Evolutionary conservation across 2,797 vertebrate species (phyloP).

Genomic region (Chelon labrosus): DNA sequence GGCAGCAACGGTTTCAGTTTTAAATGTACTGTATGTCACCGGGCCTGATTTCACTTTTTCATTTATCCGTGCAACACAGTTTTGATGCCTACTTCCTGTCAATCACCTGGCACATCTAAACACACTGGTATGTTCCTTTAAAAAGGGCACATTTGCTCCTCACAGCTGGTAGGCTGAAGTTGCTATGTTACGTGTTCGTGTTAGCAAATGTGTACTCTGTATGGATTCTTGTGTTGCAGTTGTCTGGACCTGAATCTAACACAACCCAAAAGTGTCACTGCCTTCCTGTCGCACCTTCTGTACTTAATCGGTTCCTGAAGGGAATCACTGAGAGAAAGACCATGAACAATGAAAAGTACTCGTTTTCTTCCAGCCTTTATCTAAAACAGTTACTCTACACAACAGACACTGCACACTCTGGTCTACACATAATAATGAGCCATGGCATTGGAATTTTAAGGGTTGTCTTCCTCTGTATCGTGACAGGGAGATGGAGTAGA

Average conservation of each 20-base stretch:
- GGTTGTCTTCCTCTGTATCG: not conserved
- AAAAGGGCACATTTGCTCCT: constrained; percentile 17
- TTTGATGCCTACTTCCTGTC: not conserved
- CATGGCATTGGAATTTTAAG: not conserved
- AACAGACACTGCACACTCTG: not conserved
- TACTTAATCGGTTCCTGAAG: not conserved
- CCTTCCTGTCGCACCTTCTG: not conserved
- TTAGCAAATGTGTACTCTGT: constrained; percentile 19
- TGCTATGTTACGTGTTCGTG: constrained; percentile 31
- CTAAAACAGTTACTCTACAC: too few relatives aligned
- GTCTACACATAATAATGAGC: not conserved
- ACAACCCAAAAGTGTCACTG: constrained; percentile 11
- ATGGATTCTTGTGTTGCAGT: constrained; percentile 19
- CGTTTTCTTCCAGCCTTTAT: not conserved
- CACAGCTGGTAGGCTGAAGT: constrained; percentile 16
- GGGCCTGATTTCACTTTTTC: not conserved
- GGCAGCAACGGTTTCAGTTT: not conserved
- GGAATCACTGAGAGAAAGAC: not conserved
- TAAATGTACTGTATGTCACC: not conserved
- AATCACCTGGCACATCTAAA: not conserved
- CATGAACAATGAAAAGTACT: not conserved
- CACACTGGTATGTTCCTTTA: constrained; percentile 24
- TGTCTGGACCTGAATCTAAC: constrained; percentile 19
- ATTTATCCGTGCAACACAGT: not conserved
- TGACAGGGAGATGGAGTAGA: not conserved